Evolutionary conservation across 2,888 invertebrate genomes (phyloP).

Genomic region (Zonitis immaculata): DNA sequence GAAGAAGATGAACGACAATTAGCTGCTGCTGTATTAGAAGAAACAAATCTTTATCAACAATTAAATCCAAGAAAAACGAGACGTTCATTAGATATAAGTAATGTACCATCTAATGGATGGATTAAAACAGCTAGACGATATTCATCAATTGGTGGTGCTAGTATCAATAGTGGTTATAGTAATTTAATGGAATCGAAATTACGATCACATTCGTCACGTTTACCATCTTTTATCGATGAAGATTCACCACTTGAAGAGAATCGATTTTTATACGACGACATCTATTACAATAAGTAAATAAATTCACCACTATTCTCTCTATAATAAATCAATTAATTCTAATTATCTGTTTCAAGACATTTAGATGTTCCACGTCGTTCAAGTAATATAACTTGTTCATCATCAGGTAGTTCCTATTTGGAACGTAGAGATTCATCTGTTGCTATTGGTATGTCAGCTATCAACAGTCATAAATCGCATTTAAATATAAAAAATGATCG

Average conservation of each 20-base stretch:
- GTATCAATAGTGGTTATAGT: conserved; percentile 71
- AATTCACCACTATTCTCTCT: too few species aligned
- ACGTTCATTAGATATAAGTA: conserved; percentile 60
- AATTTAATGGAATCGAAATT: conserved; percentile 62
- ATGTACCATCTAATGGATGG: conserved; percentile 51
- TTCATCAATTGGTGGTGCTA: conserved; percentile 58
- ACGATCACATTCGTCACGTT: conserved; percentile 58
- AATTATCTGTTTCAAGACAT: conserved; percentile 33
- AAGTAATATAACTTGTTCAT: conserved; percentile 80
- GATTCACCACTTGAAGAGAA: conserved; percentile 46
- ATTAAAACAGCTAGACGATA: conserved; percentile 52
- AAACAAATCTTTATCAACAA: conserved; percentile 56
- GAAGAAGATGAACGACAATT: conserved; percentile 65
- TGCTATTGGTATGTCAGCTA: conserved; percentile 58
- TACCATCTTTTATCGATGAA: conserved; percentile 57
- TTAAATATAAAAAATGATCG: conserved; percentile 35
- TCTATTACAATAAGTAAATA: conserved; percentile 40
- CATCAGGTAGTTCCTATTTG: conserved; percentile 77
- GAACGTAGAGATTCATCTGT: conserved; percentile 77
- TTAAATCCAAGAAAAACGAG: conserved; percentile 49
- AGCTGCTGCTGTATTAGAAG: conserved; percentile 69
- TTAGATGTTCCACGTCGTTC: conserved; percentile 56
- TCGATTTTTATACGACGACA: conserved; percentile 41
- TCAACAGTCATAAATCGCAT: conserved; percentile 48
- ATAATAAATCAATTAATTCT: not conserved